These are phyloP conservation scores for Propithecus deckenii DNA, from an alignment of 2,797 vertebrate species.

Conservation along the genomic window DNA sequence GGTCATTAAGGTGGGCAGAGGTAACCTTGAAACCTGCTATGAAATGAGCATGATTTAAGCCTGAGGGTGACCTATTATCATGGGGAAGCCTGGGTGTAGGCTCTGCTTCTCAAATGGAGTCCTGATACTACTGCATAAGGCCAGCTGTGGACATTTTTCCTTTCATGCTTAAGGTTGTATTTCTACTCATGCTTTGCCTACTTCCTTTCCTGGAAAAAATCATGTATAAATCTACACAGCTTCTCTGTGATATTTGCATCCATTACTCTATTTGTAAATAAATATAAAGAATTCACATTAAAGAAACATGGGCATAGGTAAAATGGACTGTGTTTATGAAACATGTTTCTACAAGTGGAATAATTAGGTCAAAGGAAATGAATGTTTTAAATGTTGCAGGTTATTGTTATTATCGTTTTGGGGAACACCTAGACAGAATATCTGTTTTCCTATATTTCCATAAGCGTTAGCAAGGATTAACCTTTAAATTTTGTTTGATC, in stretches of 20 bases:
- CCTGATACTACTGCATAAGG: not conserved
- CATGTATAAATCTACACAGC: not conserved
- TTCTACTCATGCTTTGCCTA: not conserved
- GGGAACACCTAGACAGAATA: not conserved
- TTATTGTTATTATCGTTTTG: not conserved
- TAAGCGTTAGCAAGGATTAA: not conserved
- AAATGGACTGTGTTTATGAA: conserved; percentile 14
- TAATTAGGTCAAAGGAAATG: not conserved
- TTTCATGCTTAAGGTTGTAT: not conserved
- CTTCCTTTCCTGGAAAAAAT: not conserved
- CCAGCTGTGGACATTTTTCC: not conserved
- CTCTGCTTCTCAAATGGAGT: not conserved
- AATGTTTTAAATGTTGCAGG: not conserved
- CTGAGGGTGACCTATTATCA: not conserved
- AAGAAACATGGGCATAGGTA: not conserved
- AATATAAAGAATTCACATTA: not conserved
- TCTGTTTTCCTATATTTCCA: not conserved
- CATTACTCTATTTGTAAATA: not conserved
- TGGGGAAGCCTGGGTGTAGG: not conserved
- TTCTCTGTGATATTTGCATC: not conserved
- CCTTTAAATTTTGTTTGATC: not conserved
- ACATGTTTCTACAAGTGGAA: not conserved
- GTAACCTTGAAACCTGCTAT: no score
- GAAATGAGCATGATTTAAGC: not conserved
- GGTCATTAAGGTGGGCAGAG: not conserved